Evolutionary conservation across 2,113 vertebrate species (phyloP).

Genomic region (Ammodytes dubius): DNA sequence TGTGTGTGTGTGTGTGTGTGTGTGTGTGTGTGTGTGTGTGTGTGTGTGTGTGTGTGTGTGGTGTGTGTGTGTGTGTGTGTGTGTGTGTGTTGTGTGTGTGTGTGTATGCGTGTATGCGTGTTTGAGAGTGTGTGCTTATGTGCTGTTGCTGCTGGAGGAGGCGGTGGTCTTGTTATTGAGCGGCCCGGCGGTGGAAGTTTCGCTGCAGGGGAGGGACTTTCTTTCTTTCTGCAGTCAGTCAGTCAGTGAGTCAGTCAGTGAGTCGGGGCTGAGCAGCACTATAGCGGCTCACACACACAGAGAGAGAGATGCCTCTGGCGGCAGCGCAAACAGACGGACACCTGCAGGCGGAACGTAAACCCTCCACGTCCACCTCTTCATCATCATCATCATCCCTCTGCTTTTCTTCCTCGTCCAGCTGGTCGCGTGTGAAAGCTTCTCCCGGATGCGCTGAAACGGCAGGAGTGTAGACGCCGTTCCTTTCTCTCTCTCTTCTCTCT

Average conservation of each 20-base stretch:
- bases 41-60: slow-evolving; percentile 2
- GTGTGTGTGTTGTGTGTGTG: background rate
- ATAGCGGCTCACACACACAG: slow-evolving; percentile 45
- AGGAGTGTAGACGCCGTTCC: slow-evolving; percentile 35
- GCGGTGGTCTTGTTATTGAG: slow-evolving; percentile 56
- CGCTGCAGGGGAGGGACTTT: slow-evolving; percentile 85
- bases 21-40: slow-evolving; percentile 4
- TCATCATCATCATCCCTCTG: slow-evolving; percentile 3
- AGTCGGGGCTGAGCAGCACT: slow-evolving; percentile 43
- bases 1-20: slow-evolving; percentile 10
- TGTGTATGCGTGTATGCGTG: slow-evolving; percentile 5
- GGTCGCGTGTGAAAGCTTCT: slow-evolving; percentile 21
- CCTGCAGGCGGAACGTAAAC: slow-evolving; percentile 24
- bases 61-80: background rate
- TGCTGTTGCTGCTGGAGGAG: slow-evolving; percentile 44
- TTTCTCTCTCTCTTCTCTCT: background rate
- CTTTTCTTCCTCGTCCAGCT: slow-evolving; percentile 27
- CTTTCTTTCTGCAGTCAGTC: slow-evolving; percentile 69
- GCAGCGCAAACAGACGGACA: slow-evolving; percentile 34
- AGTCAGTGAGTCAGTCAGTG: slow-evolving; percentile 60
- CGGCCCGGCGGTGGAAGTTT: slow-evolving; percentile 74
- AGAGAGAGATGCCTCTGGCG: slow-evolving; percentile 62
- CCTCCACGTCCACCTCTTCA: slow-evolving; percentile 14
- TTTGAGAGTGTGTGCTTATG: slow-evolving; percentile 3
- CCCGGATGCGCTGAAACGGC: slow-evolving; percentile 53